phyloP scores from a whole-genome alignment of 2,888 invertebrate species.

The Abrostola triplasia region DNA sequence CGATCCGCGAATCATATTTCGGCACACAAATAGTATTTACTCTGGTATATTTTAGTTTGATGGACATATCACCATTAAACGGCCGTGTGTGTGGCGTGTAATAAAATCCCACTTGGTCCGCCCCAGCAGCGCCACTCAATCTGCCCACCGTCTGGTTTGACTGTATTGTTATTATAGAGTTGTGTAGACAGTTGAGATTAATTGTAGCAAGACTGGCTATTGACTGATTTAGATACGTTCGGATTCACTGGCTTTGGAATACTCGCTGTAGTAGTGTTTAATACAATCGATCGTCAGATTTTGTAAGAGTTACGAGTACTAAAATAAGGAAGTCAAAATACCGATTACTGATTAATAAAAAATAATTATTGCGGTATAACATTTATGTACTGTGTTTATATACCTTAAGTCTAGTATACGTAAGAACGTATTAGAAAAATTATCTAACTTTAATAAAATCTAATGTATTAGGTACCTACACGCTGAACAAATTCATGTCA shows the following conservation, averaged over 20 bases:
- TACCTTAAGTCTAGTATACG: no score
- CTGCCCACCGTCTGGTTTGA: background rate
- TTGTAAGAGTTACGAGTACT: no score
- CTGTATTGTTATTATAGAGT: background rate
- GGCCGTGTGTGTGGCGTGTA: slow-evolving; percentile 8
- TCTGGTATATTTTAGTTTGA: slow-evolving; percentile 10
- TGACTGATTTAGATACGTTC: background rate
- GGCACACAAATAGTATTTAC: background rate
- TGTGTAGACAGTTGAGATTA: slow-evolving; percentile 1
- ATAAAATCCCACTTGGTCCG: slow-evolving; percentile 6
- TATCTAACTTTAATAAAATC: no score
- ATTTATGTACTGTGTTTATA: no score
- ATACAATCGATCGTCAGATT: no score
- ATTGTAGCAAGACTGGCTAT: background rate
- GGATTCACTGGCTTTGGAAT: background rate
- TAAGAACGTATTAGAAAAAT: no score
- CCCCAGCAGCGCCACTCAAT: slow-evolving; percentile 1
- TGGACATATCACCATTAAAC: slow-evolving; percentile 5
- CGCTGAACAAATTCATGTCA: no score
- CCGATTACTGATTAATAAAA: no score
- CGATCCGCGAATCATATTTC: background rate
- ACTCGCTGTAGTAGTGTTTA: no score
- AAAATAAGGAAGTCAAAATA: no score
- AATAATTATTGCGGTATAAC: no score
- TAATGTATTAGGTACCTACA: no score